Conservation (phyloP, 1,140 invertebrate genomes). For the Drosophila carrolli region DNA sequence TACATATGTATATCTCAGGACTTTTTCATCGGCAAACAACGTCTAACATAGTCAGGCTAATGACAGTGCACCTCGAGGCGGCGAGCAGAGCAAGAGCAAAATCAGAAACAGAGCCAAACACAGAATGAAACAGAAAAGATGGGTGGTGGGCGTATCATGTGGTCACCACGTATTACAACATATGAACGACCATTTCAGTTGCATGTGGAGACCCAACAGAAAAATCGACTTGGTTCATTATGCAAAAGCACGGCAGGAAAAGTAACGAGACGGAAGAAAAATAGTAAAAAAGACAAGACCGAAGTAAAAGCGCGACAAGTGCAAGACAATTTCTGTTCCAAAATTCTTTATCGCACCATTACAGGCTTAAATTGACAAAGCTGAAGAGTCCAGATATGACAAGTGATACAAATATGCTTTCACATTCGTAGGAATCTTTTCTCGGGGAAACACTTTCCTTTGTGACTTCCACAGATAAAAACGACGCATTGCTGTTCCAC, state of each 20-base stretch:
- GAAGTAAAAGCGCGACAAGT: background rate
- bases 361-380: constrained; percentile 2
- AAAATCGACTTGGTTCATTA: constrained; percentile 59
- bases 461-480: no score
- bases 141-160: no score
- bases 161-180: background rate
- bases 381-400: no score
- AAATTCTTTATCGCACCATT: constrained; percentile 19
- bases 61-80: background rate
- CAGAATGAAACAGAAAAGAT: background rate
- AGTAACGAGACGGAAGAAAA: constrained; percentile 3
- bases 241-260: constrained; percentile 63
- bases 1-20: no score
- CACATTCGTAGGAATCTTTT: no score
- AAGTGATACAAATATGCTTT: no score
- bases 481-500: no score
- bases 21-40: no score
- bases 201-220: background rate
- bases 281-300: background rate
- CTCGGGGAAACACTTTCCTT: no score
- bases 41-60: background rate
- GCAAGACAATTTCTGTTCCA: background rate
- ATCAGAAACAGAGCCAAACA: background rate
- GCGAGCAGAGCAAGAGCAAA: background rate
- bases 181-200: constrained; percentile 1